Evolutionary conservation across 2,888 invertebrate genomes (phyloP).

Genomic region (Biston stratarius): DNA sequence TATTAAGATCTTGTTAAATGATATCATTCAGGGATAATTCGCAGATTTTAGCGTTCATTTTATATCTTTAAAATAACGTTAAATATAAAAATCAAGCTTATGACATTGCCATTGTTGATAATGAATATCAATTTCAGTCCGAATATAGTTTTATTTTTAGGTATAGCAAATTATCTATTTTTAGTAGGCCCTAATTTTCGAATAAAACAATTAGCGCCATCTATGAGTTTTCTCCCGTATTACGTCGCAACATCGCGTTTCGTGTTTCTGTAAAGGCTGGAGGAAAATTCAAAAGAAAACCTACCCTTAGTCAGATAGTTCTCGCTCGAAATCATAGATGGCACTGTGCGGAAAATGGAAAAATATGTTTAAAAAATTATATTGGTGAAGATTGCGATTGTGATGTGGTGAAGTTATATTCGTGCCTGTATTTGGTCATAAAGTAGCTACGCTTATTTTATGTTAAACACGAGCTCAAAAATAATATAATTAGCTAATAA

Average conservation of each 20-base stretch:
- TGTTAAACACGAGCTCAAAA: too few relatives aligned
- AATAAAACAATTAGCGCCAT: slow-evolving; percentile 40
- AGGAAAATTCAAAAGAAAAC: slow-evolving; percentile 22
- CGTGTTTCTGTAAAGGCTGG: slow-evolving; percentile 27
- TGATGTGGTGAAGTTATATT: too few relatives aligned
- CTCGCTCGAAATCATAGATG: slow-evolving; percentile 32
- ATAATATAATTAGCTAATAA: too few relatives aligned
- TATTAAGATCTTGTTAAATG: background rate
- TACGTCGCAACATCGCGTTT: slow-evolving; percentile 15
- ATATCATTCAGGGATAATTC: background rate
- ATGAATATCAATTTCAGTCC: background rate
- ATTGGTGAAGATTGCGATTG: too few relatives aligned
- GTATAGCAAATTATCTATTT: too few relatives aligned
- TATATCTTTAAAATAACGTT: background rate
- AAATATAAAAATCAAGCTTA: too few relatives aligned
- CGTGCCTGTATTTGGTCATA: too few relatives aligned
- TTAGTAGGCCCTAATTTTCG: slow-evolving; percentile 1
- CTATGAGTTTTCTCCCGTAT: slow-evolving; percentile 37
- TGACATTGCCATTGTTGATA: too few relatives aligned
- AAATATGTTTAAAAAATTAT: background rate
- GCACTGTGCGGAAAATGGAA: slow-evolving; percentile 23
- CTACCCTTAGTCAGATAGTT: slow-evolving; percentile 14
- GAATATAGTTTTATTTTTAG: background rate
- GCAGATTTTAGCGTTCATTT: background rate
- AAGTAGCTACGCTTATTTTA: too few relatives aligned